A percentile compares a stretch with the other conserved stretches of the same genome.
These are phyloP conservation scores for Drosophila seguyi DNA, from an alignment of 1,140 invertebrate species.

Conservation along the genomic window DNA sequence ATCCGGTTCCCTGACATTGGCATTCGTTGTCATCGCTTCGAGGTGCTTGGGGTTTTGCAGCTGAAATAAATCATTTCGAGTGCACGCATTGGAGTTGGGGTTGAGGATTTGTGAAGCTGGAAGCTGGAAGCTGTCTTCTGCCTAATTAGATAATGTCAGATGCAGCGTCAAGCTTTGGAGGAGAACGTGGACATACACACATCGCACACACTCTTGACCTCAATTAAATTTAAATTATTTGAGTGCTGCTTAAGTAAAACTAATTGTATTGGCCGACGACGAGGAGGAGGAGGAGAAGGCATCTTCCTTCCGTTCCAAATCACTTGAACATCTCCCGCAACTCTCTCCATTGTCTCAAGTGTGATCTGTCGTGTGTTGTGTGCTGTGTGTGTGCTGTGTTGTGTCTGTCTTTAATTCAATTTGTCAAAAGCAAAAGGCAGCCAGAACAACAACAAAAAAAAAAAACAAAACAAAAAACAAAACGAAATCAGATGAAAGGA, in stretches of 20 bases:
- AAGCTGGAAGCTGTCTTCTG: constrained; percentile 19
- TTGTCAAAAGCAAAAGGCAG: constrained; percentile 66
- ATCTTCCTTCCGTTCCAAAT: constrained; percentile 40
- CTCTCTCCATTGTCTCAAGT: constrained; percentile 38
- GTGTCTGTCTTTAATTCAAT: constrained; percentile 68
- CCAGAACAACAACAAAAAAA: constrained; percentile 37
- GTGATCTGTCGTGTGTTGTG: constrained; percentile 18
- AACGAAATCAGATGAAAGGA: not conserved
- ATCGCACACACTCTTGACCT: constrained; percentile 63
- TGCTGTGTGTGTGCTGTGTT: constrained; percentile 9
- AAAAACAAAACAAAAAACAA: constrained; percentile 39
- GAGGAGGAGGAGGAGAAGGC: not conserved
- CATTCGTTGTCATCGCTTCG: constrained; percentile 57
- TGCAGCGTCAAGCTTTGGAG: constrained; percentile 44
- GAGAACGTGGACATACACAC: constrained; percentile 13
- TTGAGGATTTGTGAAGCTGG: not conserved
- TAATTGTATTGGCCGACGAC: constrained; percentile 67
- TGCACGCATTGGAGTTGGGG: constrained; percentile 20
- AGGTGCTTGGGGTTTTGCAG: not conserved
- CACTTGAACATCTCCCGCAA: constrained; percentile 4
- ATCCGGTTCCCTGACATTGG: constrained; percentile 60
- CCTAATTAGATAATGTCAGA: constrained; percentile 82
- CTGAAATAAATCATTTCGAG: constrained; percentile 70
- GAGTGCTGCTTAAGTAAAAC: constrained; percentile 74
- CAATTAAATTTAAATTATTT: constrained; percentile 83